A percentile compares a stretch with the other conserved stretches of the same genome.
phyloP scores from a whole-genome alignment of 2,888 invertebrate species.

The Synergus japonicus region DNA sequence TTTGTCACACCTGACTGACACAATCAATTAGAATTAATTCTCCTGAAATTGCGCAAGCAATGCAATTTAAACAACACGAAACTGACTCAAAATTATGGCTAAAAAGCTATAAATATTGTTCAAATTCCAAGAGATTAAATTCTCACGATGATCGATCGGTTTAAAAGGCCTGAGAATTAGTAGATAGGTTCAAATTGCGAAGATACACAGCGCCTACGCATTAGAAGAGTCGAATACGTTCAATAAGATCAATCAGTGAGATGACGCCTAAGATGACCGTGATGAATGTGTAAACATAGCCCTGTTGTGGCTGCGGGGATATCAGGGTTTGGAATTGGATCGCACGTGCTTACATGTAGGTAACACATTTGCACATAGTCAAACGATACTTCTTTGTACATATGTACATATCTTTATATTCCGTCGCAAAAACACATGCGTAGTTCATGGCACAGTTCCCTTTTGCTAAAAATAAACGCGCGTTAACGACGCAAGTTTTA shows the following conservation, averaged over 20 bases:
- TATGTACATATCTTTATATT: constrained; percentile 9
- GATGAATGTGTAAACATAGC: constrained; percentile 20
- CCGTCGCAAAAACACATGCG: not conserved
- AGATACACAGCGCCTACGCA: not conserved
- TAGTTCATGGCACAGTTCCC: constrained; percentile 23
- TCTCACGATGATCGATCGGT: not conserved
- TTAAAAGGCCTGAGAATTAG: not conserved
- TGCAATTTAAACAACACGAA: too few species aligned
- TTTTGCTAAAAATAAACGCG: constrained; percentile 25
- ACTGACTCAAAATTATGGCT: not conserved
- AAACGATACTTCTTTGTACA: constrained; percentile 3
- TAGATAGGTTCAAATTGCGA: not conserved
- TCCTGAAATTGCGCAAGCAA: too few species aligned
- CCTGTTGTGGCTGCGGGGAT: not conserved
- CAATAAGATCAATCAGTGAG: constrained; percentile 26
- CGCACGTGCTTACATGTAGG: constrained; percentile 1
- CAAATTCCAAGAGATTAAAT: not conserved
- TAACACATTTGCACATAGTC: not conserved
- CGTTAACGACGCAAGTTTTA: constrained; percentile 10
- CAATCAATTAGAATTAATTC: too few species aligned
- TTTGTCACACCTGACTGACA: too few species aligned
- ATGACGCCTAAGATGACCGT: constrained; percentile 25
- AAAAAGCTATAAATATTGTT: not conserved
- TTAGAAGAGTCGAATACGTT: constrained; percentile 1
- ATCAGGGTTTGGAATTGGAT: constrained; percentile 6